phyloP scores from a whole-genome alignment of 1,140 invertebrate species.

The Bombus balteatus region DNA sequence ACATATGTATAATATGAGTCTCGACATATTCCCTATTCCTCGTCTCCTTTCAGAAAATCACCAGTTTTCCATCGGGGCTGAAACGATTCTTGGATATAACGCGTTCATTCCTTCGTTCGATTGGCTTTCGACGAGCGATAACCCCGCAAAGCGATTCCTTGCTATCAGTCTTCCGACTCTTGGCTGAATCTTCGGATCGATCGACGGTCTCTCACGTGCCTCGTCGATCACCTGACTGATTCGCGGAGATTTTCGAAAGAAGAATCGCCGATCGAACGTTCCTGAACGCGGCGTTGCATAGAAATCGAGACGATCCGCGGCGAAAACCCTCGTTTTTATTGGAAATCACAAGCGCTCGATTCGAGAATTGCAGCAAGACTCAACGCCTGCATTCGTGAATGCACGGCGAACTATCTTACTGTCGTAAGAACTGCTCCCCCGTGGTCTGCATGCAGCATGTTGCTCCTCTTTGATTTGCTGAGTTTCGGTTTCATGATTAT shows the following conservation, averaged over 20 bases:
- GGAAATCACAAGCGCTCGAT: neutral
- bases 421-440: neutral
- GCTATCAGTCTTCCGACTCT: constrained; percentile 51
- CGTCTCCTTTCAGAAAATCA: constrained; percentile 28
- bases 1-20: neutral
- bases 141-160: constrained; percentile 57
- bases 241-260: constrained; percentile 50
- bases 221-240: constrained; percentile 53
- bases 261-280: constrained; percentile 29
- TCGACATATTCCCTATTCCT: neutral
- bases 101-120: constrained; percentile 39
- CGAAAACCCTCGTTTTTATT: neutral
- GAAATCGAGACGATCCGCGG: constrained; percentile 11
- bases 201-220: constrained; percentile 32
- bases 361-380: neutral
- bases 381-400: neutral
- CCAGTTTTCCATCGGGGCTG: constrained; percentile 14
- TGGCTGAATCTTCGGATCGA: constrained; percentile 52
- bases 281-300: neutral
- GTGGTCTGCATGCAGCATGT: too few relatives aligned
- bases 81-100: constrained; percentile 57
- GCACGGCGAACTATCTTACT: neutral
- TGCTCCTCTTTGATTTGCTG: neutral
- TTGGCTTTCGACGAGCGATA: constrained; percentile 57
- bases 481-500: too few relatives aligned